Conservation (phyloP, 2,888 invertebrate species). For the Noctua pronuba region DNA sequence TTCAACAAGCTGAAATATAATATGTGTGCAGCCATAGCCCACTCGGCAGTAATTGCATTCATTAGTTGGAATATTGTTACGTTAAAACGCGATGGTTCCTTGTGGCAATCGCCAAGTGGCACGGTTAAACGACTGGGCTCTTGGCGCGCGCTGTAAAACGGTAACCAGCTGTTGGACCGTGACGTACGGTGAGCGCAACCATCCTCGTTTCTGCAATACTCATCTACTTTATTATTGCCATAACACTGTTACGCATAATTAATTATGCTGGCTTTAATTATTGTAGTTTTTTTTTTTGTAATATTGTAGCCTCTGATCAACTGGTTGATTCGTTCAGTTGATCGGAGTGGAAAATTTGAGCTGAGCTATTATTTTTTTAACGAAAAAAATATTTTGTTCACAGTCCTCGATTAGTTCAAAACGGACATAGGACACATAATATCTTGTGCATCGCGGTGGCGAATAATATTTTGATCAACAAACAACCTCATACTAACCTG, state of each 20-base stretch:
- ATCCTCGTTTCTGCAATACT: conserved; percentile 81
- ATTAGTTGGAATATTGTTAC: conserved; percentile 42
- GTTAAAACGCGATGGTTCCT: conserved; percentile 57
- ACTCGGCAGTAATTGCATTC: conserved; percentile 28
- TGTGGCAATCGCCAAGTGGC: conserved; percentile 70
- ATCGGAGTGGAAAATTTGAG: no score
- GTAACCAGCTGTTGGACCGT: conserved; percentile 83
- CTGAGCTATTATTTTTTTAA: background rate
- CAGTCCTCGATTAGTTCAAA: background rate
- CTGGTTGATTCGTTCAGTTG: no score
- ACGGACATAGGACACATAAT: background rate
- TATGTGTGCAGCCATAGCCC: background rate
- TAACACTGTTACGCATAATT: conserved; percentile 57
- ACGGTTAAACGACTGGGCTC: conserved; percentile 71
- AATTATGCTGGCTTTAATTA: conserved; percentile 5
- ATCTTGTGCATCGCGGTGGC: background rate
- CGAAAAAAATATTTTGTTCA: background rate
- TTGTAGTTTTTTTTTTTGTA: background rate
- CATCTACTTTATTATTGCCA: conserved; percentile 72
- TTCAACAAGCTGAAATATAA: conserved; percentile 22
- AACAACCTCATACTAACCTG: background rate
- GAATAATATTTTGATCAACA: conserved; percentile 2
- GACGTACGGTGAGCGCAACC: conserved; percentile 80
- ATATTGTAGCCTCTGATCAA: background rate
- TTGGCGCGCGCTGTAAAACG: conserved; percentile 79